Evolutionary conservation across 2,888 invertebrate species (phyloP).

Genomic region (Chrysomela aeneicollis): DNA sequence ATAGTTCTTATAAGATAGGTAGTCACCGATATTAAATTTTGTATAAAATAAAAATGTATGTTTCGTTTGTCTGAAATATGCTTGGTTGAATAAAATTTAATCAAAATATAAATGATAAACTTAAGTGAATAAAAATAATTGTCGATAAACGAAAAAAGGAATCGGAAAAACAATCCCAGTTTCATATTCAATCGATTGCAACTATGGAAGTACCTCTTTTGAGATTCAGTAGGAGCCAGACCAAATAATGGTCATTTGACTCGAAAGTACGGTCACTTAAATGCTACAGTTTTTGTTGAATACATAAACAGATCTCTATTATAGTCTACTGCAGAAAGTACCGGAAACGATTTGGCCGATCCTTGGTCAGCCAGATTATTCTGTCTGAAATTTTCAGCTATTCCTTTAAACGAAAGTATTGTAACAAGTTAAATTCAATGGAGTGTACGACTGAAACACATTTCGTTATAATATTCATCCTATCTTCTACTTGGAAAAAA

Average conservation of each 20-base stretch:
- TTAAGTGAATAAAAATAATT: background rate
- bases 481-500: too few species aligned
- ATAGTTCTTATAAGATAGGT: background rate
- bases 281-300: background rate
- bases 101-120: background rate
- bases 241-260: background rate
- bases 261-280: background rate
- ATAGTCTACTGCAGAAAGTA: background rate
- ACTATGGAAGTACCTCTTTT: background rate
- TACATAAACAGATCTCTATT: background rate
- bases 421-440: too few species aligned
- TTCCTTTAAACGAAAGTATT: conserved; percentile 8
- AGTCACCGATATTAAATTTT: background rate
- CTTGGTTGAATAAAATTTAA: background rate
- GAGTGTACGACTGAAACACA: too few species aligned
- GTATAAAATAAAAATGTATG: background rate
- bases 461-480: too few species aligned
- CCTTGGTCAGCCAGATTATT: background rate
- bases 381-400: conserved; percentile 23
- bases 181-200: too few species aligned
- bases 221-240: background rate
- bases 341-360: background rate
- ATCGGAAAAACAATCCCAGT: background rate
- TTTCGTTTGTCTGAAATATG: background rate
- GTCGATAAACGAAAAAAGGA: background rate